Conservation (phyloP, 2,113 vertebrate genomes). For the Takifugu flavidus region DNA sequence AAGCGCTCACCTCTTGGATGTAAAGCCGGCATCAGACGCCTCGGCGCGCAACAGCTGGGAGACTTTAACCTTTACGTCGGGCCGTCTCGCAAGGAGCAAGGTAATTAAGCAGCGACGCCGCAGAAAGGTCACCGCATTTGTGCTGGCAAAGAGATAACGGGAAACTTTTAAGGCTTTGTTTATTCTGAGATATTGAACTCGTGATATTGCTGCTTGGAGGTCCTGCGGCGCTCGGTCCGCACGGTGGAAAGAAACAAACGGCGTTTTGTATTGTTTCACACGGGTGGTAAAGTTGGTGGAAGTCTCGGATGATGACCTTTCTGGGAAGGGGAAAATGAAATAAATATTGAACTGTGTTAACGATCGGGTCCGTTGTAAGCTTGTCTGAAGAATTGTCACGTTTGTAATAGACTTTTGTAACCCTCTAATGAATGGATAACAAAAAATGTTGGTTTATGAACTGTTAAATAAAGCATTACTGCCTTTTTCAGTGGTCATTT, state of each 20-base stretch:
- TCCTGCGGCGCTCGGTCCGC: neutral
- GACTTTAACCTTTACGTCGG: constrained; percentile 71
- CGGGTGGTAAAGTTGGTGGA: no score
- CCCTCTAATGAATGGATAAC: constrained; percentile 16
- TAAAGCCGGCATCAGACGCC: constrained; percentile 31
- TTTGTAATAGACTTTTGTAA: neutral
- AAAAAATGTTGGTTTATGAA: constrained; percentile 35
- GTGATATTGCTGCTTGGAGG: constrained; percentile 12
- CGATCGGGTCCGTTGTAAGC: no score
- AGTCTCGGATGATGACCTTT: no score
- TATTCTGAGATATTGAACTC: constrained; percentile 44
- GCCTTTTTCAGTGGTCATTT: constrained; percentile 11
- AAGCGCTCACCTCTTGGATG: constrained; percentile 28
- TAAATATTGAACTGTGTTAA: no score
- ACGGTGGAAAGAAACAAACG: no score
- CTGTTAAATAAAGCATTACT: constrained; percentile 69
- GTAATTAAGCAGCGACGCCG: constrained; percentile 65
- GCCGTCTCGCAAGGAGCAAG: constrained; percentile 52
- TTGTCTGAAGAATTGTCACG: no score
- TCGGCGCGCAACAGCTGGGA: constrained; percentile 52
- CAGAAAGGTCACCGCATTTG: constrained; percentile 67
- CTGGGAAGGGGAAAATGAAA: neutral
- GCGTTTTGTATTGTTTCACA: no score
- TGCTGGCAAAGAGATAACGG: constrained; percentile 51
- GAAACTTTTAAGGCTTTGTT: constrained; percentile 42